Evolutionary conservation across 2,797 vertebrate species (phyloP), one percentile per base, ranked within the genome.

Genomic region (Semaprochilodus insignis): DNA sequence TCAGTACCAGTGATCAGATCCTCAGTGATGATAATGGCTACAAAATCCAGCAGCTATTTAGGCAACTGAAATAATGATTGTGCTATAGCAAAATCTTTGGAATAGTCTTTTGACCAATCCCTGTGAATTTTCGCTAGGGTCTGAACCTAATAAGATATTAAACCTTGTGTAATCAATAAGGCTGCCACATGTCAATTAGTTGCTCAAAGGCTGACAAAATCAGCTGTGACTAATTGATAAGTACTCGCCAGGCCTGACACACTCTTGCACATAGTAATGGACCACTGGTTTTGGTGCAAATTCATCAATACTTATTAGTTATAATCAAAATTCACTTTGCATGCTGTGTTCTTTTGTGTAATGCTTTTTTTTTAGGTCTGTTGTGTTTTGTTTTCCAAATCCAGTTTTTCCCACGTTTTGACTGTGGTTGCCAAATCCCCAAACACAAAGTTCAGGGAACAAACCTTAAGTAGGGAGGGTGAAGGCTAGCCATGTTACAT

Each of bases 21-120:
- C 31, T 73, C 71, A 55, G 25, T 55, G 65, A 40, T 67, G 65
- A 31, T 40, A 55, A 55, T 55, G 71, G 52, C 25, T 73, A 21
- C 31, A 63, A 6, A 27, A 4, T 31, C 4, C 62, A 15, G 14
- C 62, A 14, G 15, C 6, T 31, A 63, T n/a, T 63, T 23, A 63
- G 11, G 23, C 57, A 59, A 59, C 1, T 6, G 40, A 44, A 44
- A 44, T 44, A 10, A 48, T 48, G 44, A 48, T 1, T 0, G 10
- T 13, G 10, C 10, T 48, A 13, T 48, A 48, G 44, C 7, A 1
- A 4, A 44, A 10, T 44, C 44, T 1, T 44, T 4, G 8, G 44
- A 5, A 16, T 8, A 17, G 17, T 54, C 57, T 21, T 54, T 54
- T 54, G 44, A 21, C 21, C 57, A 60, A 1, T 63, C 2, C 17